phyloP scores from a whole-genome alignment of 2,113 vertebrate species.

The Myiozetetes cayanensis region DNA sequence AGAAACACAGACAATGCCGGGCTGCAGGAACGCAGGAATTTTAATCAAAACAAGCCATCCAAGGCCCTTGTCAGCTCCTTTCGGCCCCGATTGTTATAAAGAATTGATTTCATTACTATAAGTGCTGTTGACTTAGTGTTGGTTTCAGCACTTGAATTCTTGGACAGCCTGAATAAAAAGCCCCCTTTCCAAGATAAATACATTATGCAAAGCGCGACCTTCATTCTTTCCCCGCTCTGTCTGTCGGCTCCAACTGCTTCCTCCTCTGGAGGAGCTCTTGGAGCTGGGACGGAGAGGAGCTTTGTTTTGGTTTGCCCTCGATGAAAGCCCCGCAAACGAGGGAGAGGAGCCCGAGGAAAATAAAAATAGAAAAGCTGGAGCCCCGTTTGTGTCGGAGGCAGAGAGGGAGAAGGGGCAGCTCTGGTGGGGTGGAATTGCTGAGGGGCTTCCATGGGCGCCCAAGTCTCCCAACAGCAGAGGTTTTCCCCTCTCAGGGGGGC shows the following conservation, averaged over 20 bases:
- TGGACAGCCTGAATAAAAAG: constrained; percentile 74
- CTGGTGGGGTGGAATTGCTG: background rate
- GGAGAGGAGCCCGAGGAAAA: background rate
- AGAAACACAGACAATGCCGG: constrained; percentile 83
- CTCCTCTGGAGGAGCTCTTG: constrained; percentile 17
- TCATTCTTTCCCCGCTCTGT: constrained; percentile 65
- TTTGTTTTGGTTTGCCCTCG: background rate
- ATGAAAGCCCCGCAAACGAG: background rate
- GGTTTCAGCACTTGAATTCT: constrained; percentile 82
- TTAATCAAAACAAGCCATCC: constrained; percentile 85
- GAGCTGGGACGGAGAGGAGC: background rate
- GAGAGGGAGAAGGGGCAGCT: background rate
- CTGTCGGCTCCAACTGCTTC: constrained; percentile 49
- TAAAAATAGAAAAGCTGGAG: background rate
- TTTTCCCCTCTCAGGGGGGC: background rate
- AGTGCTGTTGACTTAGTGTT: constrained; percentile 83
- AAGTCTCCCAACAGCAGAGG: fast-evolving
- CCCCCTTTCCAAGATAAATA: constrained; percentile 78
- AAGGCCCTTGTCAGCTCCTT: constrained; percentile 67
- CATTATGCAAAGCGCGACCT: constrained; percentile 74
- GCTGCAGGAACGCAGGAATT: constrained; percentile 83
- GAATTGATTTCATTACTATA: constrained; percentile 81
- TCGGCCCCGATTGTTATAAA: constrained; percentile 70
- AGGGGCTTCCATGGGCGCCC: background rate
- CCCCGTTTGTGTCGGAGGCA: background rate